These are phyloP conservation scores for Zalophus californianus DNA, from an alignment of 2,797 vertebrate genomes.

Conservation along the genomic window DNA sequence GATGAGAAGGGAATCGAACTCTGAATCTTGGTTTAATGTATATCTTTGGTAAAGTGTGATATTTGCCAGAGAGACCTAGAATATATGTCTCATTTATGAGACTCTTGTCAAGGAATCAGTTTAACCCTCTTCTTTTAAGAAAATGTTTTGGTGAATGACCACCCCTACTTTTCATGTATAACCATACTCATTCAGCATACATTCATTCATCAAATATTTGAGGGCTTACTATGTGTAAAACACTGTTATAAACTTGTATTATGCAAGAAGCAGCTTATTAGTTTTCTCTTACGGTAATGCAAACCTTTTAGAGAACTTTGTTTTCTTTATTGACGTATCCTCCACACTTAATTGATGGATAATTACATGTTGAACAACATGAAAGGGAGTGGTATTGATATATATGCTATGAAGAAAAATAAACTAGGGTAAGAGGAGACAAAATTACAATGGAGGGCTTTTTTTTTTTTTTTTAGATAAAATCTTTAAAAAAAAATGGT, in stretches of 20 bases:
- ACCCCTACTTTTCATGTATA: not conserved
- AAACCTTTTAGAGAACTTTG: not conserved
- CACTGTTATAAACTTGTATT: not conserved
- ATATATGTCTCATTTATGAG: not conserved
- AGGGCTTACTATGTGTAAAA: constrained; percentile 3
- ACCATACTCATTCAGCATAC: not conserved
- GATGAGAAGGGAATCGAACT: not conserved
- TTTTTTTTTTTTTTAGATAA: not conserved
- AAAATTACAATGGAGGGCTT: not conserved
- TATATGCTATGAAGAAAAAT: constrained; percentile 1
- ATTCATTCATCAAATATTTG: constrained; percentile 54
- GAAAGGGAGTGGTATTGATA: not conserved
- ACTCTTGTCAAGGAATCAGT: not conserved
- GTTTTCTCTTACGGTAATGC: not conserved
- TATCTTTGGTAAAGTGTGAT: constrained; percentile 6
- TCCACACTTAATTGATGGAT: not conserved
- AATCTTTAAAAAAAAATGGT: not conserved
- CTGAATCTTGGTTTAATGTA: not conserved
- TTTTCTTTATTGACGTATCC: not conserved
- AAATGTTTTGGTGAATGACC: not conserved
- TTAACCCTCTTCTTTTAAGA: constrained; percentile 53
- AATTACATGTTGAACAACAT: not conserved
- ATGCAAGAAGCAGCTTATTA: not conserved
- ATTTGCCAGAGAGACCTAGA: constrained; percentile 2
- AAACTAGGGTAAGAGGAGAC: not conserved